These are phyloP conservation scores for Hoplias malabaricus DNA, from an alignment of 2,113 vertebrate species.

Conservation along the genomic window DNA sequence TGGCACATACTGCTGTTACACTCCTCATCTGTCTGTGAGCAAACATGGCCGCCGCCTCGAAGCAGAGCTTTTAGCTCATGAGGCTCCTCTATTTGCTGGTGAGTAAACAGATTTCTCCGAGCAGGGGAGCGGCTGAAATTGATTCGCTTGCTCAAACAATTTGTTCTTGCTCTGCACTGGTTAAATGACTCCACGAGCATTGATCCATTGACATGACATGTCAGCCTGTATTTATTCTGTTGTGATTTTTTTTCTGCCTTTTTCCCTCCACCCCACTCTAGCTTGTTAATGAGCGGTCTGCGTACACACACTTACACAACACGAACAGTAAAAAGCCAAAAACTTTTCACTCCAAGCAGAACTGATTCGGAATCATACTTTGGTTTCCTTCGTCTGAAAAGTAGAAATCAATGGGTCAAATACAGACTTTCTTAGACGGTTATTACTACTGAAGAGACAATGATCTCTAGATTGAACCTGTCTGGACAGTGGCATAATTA, in stretches of 20 bases:
- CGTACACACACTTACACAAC: not conserved
- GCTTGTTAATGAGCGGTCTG: too few species aligned
- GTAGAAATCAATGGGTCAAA: not conserved
- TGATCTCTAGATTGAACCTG: not conserved
- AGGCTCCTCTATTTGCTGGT: slow-evolving; percentile 57
- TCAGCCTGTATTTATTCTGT: slow-evolving; percentile 62
- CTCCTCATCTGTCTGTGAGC: slow-evolving; percentile 58
- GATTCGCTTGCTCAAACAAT: slow-evolving; percentile 73
- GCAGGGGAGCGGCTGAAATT: slow-evolving; percentile 61
- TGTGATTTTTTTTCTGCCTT: slow-evolving; percentile 34
- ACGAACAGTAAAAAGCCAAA: not conserved
- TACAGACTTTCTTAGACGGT: not conserved
- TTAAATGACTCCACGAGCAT: slow-evolving; percentile 70
- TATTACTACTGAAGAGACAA: not conserved
- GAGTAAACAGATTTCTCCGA: slow-evolving; percentile 66
- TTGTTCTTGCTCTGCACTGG: slow-evolving; percentile 67
- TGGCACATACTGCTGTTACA: slow-evolving; percentile 61
- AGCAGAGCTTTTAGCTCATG: slow-evolving; percentile 49
- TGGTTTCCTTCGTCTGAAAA: slow-evolving; percentile 7
- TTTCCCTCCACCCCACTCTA: too few species aligned
- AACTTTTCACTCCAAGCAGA: not conserved
- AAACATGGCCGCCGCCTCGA: slow-evolving; percentile 40
- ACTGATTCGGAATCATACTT: not conserved
- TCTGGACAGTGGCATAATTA: not conserved
- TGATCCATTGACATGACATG: slow-evolving; percentile 67